Evolutionary conservation across 2,888 invertebrate genomes (phyloP), one percentile per base, ranked within the genome.

Genomic region (Lasius platythorax): DNA sequence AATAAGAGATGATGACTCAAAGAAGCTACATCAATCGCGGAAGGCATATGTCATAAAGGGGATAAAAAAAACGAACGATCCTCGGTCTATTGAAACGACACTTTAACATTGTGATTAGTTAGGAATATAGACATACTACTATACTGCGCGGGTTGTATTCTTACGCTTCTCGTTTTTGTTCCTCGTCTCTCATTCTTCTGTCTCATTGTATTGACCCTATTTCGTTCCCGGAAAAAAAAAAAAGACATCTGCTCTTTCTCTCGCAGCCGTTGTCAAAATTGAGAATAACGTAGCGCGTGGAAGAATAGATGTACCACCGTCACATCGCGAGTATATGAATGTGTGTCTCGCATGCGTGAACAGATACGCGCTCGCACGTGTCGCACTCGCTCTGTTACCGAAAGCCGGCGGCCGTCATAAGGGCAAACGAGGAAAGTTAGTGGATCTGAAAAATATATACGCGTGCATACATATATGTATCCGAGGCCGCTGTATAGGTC

Each of bases 271-370:
- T 87, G 88, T 87, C 88, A 86, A 90, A 91, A 89, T 88, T 83
- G 85, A 88, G 88, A 91, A 89, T 90, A 84, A 90, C 63, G 88
- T 43, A 83, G 87, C 82, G 85, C 68, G 86, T 58, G 76, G 28
- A 63, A 86, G 75, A 85, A 81, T 37, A 61, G 46, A 61, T 37
- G 64, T 53, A 33, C 53, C 37, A 23, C 23, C 46, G 33, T 15
- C 15, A 83, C 64, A 82, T 15, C 63, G 46, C 82, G 78, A 63
- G 76, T 87, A 86, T 87, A 72, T 74, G 68, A 61, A 73, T 87
- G 89, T 87, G 87, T 85, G 87, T 86, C 86, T 83, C 88, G 88
- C 91, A 88, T 89, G 90, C 90, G 84, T 86, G 83, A 76, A 33
- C 82, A 61, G 64, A 64, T 56, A 70, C 37, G 37, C 63, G 50